These are phyloP conservation scores for Barbus barbus DNA, from an alignment of 2,113 vertebrate species.

Conservation along the genomic window DNA sequence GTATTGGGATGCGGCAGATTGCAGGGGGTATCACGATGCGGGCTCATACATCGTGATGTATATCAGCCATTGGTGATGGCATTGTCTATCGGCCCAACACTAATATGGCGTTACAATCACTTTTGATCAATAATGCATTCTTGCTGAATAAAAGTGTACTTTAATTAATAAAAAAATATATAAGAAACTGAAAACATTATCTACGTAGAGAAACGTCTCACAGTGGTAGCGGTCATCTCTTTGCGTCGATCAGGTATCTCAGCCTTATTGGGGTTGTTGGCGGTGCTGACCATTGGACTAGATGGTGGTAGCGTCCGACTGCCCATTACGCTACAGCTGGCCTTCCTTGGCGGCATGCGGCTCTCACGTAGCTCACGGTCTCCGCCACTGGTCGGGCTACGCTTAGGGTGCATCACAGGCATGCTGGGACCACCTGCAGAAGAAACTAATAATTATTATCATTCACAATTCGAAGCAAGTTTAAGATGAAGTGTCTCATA, in stretches of 20 bases:
- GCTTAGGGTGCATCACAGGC: conserved; percentile 86
- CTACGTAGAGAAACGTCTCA: conserved; percentile 61
- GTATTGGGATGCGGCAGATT: too few relatives aligned
- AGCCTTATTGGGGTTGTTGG: conserved; percentile 93
- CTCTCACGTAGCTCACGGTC: conserved; percentile 87
- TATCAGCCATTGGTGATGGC: too few relatives aligned
- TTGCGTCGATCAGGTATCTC: conserved; percentile 92
- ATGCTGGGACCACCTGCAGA: conserved; percentile 86
- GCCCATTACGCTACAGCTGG: conserved; percentile 83
- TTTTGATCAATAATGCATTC: neutral
- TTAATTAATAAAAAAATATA: too few relatives aligned
- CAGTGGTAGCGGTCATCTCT: conserved; percentile 85
- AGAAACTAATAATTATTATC: conserved; percentile 50
- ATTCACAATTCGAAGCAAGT: neutral
- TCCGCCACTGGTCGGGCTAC: conserved; percentile 87
- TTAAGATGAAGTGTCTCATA: conserved; percentile 66
- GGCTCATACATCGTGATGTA: too few relatives aligned
- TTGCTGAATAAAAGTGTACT: neutral
- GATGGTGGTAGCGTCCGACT: conserved; percentile 86
- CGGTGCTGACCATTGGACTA: conserved; percentile 94
- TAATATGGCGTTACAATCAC: neutral
- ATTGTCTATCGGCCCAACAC: too few relatives aligned
- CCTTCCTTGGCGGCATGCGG: conserved; percentile 83
- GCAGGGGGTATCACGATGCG: too few relatives aligned
- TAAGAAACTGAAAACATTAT: neutral